Base-by-base conservation (phyloP, 2,888 invertebrate genomes). In the Emmelina monodactyla region DNA sequence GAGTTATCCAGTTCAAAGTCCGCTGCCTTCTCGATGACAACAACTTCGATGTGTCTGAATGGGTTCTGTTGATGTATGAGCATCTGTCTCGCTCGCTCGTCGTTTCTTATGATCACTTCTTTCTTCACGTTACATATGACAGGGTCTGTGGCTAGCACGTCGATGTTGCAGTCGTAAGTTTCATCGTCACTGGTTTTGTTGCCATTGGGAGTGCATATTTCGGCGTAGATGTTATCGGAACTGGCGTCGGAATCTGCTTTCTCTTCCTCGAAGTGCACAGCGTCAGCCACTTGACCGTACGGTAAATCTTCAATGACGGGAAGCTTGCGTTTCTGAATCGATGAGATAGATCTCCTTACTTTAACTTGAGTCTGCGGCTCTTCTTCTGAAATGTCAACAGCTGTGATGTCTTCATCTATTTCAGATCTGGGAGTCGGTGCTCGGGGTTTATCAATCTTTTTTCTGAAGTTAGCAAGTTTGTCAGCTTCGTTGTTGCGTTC, bases 281-380 rank as follows among this genome's bases (percentile, higher is more conserved):
- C 87, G 44, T 88, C 88, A 5, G 86, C 85, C 3, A 88, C 88
- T 64, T 86, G 85, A 7, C 87, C 86, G 43, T 88, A 88, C 2
- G 88, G 88, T 16, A 88, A 59, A 55, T 88, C 88, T 59, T 87
- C 88, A 33, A 83, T 82, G 3, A 83, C 79, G 4, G 82, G 80
- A 14, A 82, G 55, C 43, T 80, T 81, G 28, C 82, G 59, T 52
- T 80, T 82, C 43, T 83, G 83, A 46, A 82, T 81, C 31, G 81
- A 79, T 9, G 82, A 76, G 50, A 82, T 76, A 1, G 82, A 81
- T 46, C 83, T 64, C 35, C 83, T 72, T 12, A 83, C 66, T 60
- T 80, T 83, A 6, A 81, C 63, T 47, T 76, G 76, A 22, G 52
- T 53, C 37, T 63, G 69, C 3, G 73, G 71, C 50, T 76, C 78